phyloP scores from a whole-genome alignment of 2,113 vertebrate species.

The Psephotus haematonotus region DNA sequence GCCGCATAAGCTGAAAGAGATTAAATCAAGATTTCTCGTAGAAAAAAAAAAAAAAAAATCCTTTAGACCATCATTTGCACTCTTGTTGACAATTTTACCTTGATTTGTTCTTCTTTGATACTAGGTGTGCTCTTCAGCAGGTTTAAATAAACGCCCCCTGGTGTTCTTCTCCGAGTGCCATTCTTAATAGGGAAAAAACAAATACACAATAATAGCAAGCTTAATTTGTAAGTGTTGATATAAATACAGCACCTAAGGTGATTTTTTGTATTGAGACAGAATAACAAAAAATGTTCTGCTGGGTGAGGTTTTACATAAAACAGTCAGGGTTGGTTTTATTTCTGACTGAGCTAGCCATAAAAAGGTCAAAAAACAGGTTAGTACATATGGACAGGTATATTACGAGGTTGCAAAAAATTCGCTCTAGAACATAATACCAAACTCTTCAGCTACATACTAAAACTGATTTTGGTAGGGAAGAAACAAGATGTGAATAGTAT shows the following conservation, averaged over 20 bases:
- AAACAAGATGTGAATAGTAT: rapidly evolving
- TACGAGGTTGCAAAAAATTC: background rate
- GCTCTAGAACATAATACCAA: background rate
- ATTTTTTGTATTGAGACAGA: background rate
- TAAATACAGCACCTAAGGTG: background rate
- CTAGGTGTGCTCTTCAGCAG: slow-evolving; percentile 92
- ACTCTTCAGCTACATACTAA: background rate
- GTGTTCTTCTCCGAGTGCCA: slow-evolving; percentile 92
- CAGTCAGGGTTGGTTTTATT: background rate
- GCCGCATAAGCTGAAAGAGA: background rate
- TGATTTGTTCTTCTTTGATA: slow-evolving; percentile 86
- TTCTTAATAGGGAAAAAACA: slow-evolving; percentile 75
- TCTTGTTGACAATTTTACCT: slow-evolving; percentile 73
- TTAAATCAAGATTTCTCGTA: background rate
- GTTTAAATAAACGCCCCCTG: slow-evolving; percentile 94
- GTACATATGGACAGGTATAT: background rate
- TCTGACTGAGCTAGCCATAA: background rate
- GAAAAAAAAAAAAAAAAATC: too few relatives aligned
- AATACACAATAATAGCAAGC: background rate
- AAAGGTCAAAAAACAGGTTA: background rate
- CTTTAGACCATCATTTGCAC: background rate
- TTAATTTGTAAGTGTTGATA: background rate
- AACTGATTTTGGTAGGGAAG: background rate
- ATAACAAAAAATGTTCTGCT: background rate
- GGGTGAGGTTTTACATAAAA: background rate